Base-by-base conservation (phyloP, 1,140 invertebrate species). In the Thrips palmi region DNA sequence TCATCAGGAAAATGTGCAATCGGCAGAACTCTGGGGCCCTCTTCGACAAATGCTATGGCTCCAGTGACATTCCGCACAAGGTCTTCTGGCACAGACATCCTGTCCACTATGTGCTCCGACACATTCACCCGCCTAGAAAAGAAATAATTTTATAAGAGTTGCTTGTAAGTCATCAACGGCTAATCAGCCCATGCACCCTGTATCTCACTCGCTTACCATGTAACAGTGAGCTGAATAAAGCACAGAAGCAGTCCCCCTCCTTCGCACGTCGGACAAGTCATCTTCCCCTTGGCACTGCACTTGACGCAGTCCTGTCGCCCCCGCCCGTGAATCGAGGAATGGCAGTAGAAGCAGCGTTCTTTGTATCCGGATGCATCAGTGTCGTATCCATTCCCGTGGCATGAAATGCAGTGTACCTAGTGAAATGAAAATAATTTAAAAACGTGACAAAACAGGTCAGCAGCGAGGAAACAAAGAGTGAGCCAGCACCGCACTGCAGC, bases 11-110 rank as follows among this genome's bases (percentile, higher is more conserved):
- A 70, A 43, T 61, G 59, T 25, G 54, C 55, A 15, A 69, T 55
- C n/a, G 65, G 62, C 41, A 51, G 52, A 8, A 68, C 55, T 53
- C 58, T 39, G n/a, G n/a, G 15, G 2, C 41, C 44, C 37, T 64
- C 58, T 49, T 70, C 65, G 50, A 66, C 60, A 44, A 66, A 64
- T 11, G 61, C 61, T 19, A 63, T 53, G 45, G 68, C 56, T 8
- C 67, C 67, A 3, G 57, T 53, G 4, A 62, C 66, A 41, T 49
- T 50, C 33, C 58, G 48, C 19, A 70, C 55, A 12, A 66, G 52
- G 25, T 65, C 54, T 44, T 65, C 59, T 4, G 63, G 64, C 18
- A 70, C 45, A 3, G 55, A 49, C n/a, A 57, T 57, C 22, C 57
- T 52, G 40, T 65, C 60, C 15, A 62, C 55, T 31, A 65, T 56